A percentile compares a stretch with the other conserved stretches of the same genome.
Conservation (phyloP, 2,797 vertebrate genomes). For the Alosa sapidissima region DNA sequence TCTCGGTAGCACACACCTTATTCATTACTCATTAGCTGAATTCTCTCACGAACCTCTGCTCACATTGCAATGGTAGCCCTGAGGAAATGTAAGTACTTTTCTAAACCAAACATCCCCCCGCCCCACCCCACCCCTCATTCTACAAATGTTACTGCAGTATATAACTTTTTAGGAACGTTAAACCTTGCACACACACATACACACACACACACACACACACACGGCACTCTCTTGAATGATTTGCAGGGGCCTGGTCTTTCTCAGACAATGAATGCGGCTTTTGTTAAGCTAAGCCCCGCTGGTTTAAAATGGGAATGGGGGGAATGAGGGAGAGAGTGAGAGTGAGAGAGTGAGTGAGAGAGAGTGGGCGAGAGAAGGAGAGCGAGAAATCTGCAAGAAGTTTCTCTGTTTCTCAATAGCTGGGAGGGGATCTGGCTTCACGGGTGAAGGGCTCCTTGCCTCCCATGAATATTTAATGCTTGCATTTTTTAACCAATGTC, state of each 20-base stretch:
- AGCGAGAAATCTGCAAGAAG: conserved; percentile 51
- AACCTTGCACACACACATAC: not conserved
- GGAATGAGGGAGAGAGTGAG: not conserved
- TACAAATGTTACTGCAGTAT: not conserved
- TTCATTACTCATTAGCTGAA: not conserved
- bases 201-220: not conserved
- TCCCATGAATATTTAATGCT: conserved; percentile 75
- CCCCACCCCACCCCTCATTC: not conserved
- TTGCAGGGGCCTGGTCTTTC: not conserved
- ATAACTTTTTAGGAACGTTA: not conserved
- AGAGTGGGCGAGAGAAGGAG: not conserved
- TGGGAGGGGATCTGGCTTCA: conserved; percentile 58
- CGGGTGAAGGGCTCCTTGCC: conserved; percentile 68
- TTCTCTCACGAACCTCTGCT: not conserved
- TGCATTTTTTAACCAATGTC: conserved; percentile 73
- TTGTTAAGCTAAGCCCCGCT: conserved; percentile 70
- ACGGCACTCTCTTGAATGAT: not conserved
- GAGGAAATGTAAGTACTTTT: not conserved
- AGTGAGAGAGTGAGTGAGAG: not conserved
- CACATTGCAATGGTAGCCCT: not conserved
- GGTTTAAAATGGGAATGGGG: conserved; percentile 56
- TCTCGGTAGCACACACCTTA: not conserved
- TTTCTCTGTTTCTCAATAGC: conserved; percentile 66
- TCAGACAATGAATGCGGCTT: conserved; percentile 45
- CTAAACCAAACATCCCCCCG: not conserved